Evolutionary conservation across 2,888 invertebrate species (phyloP).

Genomic region (Ypsolopha sequella): DNA sequence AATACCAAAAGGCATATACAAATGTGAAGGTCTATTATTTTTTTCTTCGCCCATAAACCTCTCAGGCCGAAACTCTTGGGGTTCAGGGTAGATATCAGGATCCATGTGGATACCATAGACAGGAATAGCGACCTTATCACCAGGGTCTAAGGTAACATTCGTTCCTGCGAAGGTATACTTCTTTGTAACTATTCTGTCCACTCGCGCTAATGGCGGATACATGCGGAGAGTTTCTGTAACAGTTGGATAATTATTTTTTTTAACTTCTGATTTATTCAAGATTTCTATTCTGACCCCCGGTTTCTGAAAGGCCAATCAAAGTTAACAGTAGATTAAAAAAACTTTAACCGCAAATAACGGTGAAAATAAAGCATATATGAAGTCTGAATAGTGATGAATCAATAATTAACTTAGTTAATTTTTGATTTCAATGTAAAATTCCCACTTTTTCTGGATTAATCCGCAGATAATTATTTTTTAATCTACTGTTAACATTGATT

Average conservation of each 20-base stretch:
- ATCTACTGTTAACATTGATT: no score
- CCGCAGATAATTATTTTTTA: no score
- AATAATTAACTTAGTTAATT: no score
- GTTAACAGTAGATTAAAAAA: no score
- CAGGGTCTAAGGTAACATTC: conserved; percentile 48
- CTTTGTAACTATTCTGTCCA: conserved; percentile 67
- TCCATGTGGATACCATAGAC: conserved; percentile 66
- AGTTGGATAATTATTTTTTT: conserved; percentile 2
- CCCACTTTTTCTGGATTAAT: no score
- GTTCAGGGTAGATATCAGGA: conserved; percentile 65
- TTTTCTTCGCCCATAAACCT: conserved; percentile 68
- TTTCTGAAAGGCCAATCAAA: no score
- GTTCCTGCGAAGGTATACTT: conserved; percentile 63
- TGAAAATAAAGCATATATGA: no score
- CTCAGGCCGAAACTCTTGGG: conserved; percentile 63
- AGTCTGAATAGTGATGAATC: no score
- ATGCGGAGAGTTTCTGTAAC: conserved; percentile 69
- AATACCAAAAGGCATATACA: conserved; percentile 66
- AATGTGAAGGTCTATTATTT: conserved; percentile 51
- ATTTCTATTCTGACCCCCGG: background rate
- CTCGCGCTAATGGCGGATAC: conserved; percentile 66
- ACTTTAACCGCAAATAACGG: no score
- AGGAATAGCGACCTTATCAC: conserved; percentile 51
- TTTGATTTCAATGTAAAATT: no score
- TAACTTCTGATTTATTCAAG: background rate